Percentiles rank a stretch among this genome's conserved stretches.
These are phyloP conservation scores for Apistogramma diplotaenia DNA, from an alignment of 2,113 vertebrate genomes.

Conservation along the genomic window DNA sequence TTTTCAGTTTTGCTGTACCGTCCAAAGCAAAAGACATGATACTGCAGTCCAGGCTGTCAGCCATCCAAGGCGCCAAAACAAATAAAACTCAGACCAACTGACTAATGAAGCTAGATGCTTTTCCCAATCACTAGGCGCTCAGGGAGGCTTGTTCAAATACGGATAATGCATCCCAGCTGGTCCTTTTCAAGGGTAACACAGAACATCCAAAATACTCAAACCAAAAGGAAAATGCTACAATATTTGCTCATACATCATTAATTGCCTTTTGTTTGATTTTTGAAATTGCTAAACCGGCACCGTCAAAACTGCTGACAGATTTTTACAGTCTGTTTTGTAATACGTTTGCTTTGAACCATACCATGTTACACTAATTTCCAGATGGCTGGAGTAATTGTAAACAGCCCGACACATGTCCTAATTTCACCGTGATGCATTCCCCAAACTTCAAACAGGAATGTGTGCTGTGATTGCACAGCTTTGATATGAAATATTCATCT, in stretches of 20 bases:
- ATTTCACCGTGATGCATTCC: slow-evolving; percentile 63
- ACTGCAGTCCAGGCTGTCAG: slow-evolving; percentile 68
- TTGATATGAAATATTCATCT: slow-evolving; percentile 79
- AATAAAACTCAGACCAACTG: slow-evolving; percentile 60
- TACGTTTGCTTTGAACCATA: slow-evolving; percentile 44
- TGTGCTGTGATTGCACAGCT: slow-evolving; percentile 75
- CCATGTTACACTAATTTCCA: slow-evolving; percentile 60
- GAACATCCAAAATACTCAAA: slow-evolving; percentile 8
- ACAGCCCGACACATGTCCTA: slow-evolving; percentile 71
- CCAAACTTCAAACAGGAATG: slow-evolving; percentile 71
- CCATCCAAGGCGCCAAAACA: slow-evolving; percentile 66
- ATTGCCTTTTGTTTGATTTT: slow-evolving; percentile 10
- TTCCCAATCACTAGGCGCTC: slow-evolving; percentile 47
- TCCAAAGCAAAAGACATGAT: slow-evolving; percentile 65
- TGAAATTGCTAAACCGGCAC: background rate
- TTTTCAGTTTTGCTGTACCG: slow-evolving; percentile 64
- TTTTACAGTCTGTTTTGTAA: slow-evolving; percentile 38
- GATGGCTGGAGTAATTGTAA: slow-evolving; percentile 70
- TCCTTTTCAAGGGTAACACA: slow-evolving; percentile 29
- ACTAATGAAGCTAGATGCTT: slow-evolving; percentile 61
- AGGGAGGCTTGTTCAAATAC: slow-evolving; percentile 54
- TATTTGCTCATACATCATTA: slow-evolving; percentile 35
- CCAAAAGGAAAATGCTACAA: slow-evolving; percentile 6
- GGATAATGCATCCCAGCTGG: slow-evolving; percentile 49
- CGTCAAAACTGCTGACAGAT: slow-evolving; percentile 21